A percentile compares a stretch with the other conserved stretches of the same genome.
Evolutionary conservation across 2,888 invertebrate genomes (phyloP).

Genomic region (Prosopocoilus inquinatus): DNA sequence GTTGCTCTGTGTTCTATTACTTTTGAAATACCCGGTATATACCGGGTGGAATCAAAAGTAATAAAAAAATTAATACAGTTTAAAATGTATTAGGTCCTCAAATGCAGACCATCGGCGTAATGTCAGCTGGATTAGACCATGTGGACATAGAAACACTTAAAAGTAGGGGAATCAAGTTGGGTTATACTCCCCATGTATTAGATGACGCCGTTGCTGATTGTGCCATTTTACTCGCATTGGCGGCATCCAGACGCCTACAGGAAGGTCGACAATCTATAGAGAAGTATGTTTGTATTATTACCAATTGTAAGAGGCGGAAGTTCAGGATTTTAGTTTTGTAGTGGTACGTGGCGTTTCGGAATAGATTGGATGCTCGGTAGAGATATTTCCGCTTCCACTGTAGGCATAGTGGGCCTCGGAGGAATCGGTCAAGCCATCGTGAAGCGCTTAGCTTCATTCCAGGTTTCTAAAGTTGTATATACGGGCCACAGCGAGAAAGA

Average conservation of each 20-base stretch:
- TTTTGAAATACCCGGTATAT: too few species aligned
- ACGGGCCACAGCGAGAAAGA: constrained; percentile 67
- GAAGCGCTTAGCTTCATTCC: constrained; percentile 70
- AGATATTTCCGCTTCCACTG: constrained; percentile 73
- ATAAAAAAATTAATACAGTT: too few species aligned
- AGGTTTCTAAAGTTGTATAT: constrained; percentile 70
- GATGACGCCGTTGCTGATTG: constrained; percentile 80
- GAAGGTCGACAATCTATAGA: constrained; percentile 70
- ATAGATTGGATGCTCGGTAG: constrained; percentile 77
- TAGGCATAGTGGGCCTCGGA: constrained; percentile 83
- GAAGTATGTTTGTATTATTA: constrained; percentile 47
- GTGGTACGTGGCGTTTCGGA: constrained; percentile 48
- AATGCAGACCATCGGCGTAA: constrained; percentile 74
- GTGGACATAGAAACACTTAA: constrained; percentile 72
- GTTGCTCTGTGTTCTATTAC: too few species aligned
- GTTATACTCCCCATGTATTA: constrained; percentile 76
- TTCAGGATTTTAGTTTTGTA: neutral
- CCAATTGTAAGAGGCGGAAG: neutral
- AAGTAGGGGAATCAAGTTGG: constrained; percentile 70
- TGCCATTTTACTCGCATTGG: constrained; percentile 72
- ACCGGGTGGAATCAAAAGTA: too few species aligned
- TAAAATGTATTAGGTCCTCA: constrained; percentile 56
- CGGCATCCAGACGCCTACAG: constrained; percentile 71
- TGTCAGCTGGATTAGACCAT: constrained; percentile 86
- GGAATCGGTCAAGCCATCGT: constrained; percentile 75